phyloP scores from a whole-genome alignment of 2,888 invertebrate species.

The Perizoma flavofasciatum region DNA sequence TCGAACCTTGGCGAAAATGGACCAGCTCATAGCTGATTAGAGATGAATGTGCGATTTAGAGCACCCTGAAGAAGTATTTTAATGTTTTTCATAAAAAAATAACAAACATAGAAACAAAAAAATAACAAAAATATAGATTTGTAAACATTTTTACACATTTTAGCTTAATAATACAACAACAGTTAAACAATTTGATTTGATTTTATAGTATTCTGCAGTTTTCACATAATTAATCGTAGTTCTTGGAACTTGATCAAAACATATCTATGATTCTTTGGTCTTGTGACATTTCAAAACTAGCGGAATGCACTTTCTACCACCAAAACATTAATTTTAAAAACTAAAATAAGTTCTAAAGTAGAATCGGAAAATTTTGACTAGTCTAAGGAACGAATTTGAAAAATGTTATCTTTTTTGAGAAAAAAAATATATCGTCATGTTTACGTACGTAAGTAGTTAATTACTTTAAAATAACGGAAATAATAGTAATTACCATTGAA shows the following conservation, averaged over 20 bases:
- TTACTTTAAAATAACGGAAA: neutral
- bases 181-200: too few relatives aligned
- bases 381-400: constrained; percentile 14
- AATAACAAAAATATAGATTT: too few relatives aligned
- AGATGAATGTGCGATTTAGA: too few relatives aligned
- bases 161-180: too few relatives aligned
- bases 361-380: constrained; percentile 23
- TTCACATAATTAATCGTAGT: constrained; percentile 5
- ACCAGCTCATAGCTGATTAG: too few relatives aligned
- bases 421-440: neutral
- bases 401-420: neutral
- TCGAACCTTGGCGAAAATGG: too few relatives aligned
- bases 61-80: too few relatives aligned
- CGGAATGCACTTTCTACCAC: constrained; percentile 23
- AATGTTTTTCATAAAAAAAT: too few relatives aligned
- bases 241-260: constrained; percentile 31
- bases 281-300: constrained; percentile 26
- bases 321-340: constrained; percentile 17
- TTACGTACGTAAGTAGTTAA: neutral
- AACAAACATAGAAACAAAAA: too few relatives aligned
- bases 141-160: too few relatives aligned
- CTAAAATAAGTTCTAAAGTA: constrained; percentile 11
- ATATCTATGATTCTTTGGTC: constrained; percentile 27
- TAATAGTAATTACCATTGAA: too few relatives aligned
- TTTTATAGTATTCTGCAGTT: constrained; percentile 5